Evolutionary conservation across 2,113 vertebrate genomes (phyloP), one percentile per base, ranked within the genome.

Genomic region (Rhinogobius similis): DNA sequence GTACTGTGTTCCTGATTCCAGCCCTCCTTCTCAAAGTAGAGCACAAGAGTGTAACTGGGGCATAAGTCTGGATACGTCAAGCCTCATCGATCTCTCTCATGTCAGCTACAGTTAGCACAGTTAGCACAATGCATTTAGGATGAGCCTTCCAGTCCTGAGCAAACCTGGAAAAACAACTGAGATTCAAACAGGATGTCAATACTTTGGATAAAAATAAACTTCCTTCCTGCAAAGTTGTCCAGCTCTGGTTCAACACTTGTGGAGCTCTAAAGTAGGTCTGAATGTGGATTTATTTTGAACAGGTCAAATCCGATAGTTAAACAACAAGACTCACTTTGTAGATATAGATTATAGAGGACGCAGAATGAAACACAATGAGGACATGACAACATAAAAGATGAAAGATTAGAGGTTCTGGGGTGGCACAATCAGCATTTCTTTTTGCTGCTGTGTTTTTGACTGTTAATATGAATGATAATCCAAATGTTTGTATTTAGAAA

Each of bases 1-100:
- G 55, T 36, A 61, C 67, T 38, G 53, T 39, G 82, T 65, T 13
- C 38, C 75, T 59, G 78, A 82, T 82, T n/a, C n/a, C n/a, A 90
- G 88, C 81, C 89, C 90, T 76, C 80, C 72, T 91, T 92, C 82
- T 70, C 59, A 75, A 93, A 92, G 83, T 91, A 68, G 92, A 89
- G 84, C 92, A 88, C 46, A 14, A 62, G 62, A 76, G 63, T 36
- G 23, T 27, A 91, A 89, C 75, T 88, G 70, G 85, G 82, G 79
- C 87, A 1, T 77, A 77, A 66, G 53, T 75, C 71, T 55, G 75
- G 38, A 77, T 48, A 32, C 1, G 29, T 70, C 1, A 58, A n/a
- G 38, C n/a, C 58, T 38, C 29, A 36, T 52, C 59, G 1, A 58
- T 38, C 66, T 70, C 67, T 72, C 67, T 53, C 70, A 20, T 59